Conservation (phyloP, 2,888 invertebrate genomes). For the Mythimna ferrago region DNA sequence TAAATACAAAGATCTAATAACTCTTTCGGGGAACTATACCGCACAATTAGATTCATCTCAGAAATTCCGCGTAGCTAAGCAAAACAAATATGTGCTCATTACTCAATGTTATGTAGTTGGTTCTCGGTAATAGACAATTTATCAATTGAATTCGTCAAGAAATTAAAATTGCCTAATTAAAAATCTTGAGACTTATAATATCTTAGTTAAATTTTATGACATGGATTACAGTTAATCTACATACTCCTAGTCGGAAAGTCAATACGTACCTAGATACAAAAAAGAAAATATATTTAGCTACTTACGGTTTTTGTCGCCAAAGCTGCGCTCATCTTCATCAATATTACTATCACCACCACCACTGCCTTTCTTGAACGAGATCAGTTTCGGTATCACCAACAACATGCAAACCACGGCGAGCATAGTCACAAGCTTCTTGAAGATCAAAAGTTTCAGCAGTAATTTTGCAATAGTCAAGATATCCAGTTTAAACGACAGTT, state of each 20-base stretch:
- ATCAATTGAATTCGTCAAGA: not conserved
- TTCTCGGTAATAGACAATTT: constrained; percentile 7
- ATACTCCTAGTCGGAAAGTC: too few species aligned
- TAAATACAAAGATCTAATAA: not conserved
- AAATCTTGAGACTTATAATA: not conserved
- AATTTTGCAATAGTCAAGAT: constrained; percentile 94
- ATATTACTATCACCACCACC: constrained; percentile 62
- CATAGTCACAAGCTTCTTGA: constrained; percentile 95
- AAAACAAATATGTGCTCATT: not conserved
- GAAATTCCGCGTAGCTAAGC: constrained; percentile 5
- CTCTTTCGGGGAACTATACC: not conserved
- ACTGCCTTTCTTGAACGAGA: constrained; percentile 85
- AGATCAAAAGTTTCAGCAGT: constrained; percentile 93
- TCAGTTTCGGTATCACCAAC: constrained; percentile 94
- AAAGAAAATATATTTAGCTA: constrained; percentile 29
- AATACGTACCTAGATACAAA: too few species aligned
- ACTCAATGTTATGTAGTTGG: not conserved
- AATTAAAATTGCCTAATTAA: not conserved
- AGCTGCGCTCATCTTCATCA: constrained; percentile 81
- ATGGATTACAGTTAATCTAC: not conserved
- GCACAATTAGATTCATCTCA: constrained; percentile 1
- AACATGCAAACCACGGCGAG: constrained; percentile 94
- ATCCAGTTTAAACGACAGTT: constrained; percentile 93
- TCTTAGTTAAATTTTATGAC: not conserved
- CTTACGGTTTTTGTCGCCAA: constrained; percentile 78